Conservation (phyloP, 92 coral and sea anemone genomes). For the Epizoanthus stellaris region DNA sequence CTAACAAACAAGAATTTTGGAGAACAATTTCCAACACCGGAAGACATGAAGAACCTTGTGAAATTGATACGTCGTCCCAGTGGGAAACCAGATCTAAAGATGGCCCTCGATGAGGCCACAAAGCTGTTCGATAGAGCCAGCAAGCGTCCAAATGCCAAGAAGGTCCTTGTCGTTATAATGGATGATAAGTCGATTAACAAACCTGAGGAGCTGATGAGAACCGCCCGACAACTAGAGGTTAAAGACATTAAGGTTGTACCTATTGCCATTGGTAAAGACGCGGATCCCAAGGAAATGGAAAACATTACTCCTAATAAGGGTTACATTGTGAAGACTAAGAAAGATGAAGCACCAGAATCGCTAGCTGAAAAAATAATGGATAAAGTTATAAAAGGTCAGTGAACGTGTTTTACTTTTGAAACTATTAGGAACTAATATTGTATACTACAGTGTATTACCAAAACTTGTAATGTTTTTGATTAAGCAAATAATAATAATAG, state of each 20-base stretch:
- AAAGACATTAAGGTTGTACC: conserved; percentile 37
- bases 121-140: conserved; percentile 26
- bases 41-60: conserved; percentile 44
- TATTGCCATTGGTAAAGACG: conserved; percentile 57
- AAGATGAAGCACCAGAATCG: conserved; percentile 36
- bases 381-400: conserved; percentile 50
- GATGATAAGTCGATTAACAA: conserved; percentile 44
- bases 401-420: background rate
- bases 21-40: conserved; percentile 41
- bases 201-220: conserved; percentile 29
- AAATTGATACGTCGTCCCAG: conserved; percentile 34
- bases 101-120: conserved; percentile 45
- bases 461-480: background rate
- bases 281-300: conserved; percentile 50
- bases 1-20: conserved; percentile 39
- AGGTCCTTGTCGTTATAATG: conserved; percentile 43
- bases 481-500: background rate
- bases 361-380: conserved; percentile 43
- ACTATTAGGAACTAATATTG: background rate
- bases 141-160: conserved; percentile 36
- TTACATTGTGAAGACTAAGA: conserved; percentile 30
- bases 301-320: conserved; percentile 34
- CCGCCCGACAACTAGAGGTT: conserved; percentile 24
- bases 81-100: conserved; percentile 37
- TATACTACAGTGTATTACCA: background rate